Evolutionary conservation across 1,140 invertebrate species (phyloP), one percentile per base, ranked within the genome.

Genomic region (Semibalanus balanoides): DNA sequence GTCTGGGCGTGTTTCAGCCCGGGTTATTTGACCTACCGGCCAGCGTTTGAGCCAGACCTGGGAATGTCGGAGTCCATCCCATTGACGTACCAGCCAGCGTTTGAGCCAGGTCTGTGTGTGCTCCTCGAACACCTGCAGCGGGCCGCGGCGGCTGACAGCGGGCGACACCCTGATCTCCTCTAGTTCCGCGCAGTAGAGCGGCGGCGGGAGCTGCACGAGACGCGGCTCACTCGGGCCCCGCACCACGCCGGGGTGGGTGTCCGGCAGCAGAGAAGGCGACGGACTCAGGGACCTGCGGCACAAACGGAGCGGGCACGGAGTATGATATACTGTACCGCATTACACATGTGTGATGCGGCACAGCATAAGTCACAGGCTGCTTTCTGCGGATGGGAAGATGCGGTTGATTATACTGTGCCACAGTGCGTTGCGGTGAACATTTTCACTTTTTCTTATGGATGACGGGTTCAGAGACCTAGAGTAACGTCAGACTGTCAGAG

Each of bases 151-250:
- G 30, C 96, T 96, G 31, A 99, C 94, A 0, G 98, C 94, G 0
- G 96, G 94, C 81, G 95, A 97, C 76, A 99, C 94, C 78, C 97
- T 89, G 79, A 99, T 96, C 84, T 99, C 97, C 84, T 98, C 96
- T 79, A 98, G 91, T 83, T 97, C 95, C 25, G 95, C 94, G 77
- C 97, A 92, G 84, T 94, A 97, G 40, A 94, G 86, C 0, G 91
- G 88, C 35, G 91, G 83, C 70, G 89, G 87, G 43, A 75, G 51
- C 51, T 40, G 35, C 5, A 17, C 51, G 51, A 25, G 7, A 3
- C 51, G 11, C 51, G 51, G 51, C 51, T 64, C 14, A 19, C 22
- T 25, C 51, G 51, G 51, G 1, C 51, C 14, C 11, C 51, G 51
- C 51, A 64, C 51, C 22, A 64, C 51, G 22, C 51, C 51, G 1